Evolutionary conservation across 2,113 vertebrate species (phyloP).

Genomic region (Campylomormyrus tamandua): DNA sequence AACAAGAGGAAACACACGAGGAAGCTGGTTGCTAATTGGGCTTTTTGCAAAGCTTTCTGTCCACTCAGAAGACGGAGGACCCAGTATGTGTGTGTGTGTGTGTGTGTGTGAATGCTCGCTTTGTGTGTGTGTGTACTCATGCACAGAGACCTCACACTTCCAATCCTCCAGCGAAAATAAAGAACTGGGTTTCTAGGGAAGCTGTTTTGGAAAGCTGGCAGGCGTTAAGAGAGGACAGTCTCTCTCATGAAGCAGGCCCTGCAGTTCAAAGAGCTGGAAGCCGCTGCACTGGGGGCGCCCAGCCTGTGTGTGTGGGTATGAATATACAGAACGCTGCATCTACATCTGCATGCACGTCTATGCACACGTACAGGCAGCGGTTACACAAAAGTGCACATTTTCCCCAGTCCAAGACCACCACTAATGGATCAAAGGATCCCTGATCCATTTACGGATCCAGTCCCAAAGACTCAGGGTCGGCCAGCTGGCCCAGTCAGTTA

Average conservation of each 20-base stretch:
- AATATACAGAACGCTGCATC: background rate
- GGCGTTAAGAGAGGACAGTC: constrained; percentile 40
- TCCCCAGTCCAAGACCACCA: background rate
- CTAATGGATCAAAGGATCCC: background rate
- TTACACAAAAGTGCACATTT: background rate
- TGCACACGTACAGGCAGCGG: background rate
- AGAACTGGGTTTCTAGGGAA: constrained; percentile 50
- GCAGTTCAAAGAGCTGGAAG: constrained; percentile 40
- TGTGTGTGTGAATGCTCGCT: background rate
- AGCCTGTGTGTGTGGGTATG: constrained; percentile 14
- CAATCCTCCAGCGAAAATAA: constrained; percentile 34
- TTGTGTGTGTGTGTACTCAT: background rate
- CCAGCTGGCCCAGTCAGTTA: background rate
- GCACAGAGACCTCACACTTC: constrained; percentile 10
- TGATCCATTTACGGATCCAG: background rate
- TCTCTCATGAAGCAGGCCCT: constrained; percentile 41
- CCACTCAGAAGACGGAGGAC: background rate
- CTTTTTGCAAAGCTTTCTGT: background rate
- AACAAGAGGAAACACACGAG: background rate
- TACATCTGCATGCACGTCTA: background rate
- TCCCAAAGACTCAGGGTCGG: background rate
- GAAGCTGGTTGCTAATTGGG: background rate
- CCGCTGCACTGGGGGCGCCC: constrained; percentile 24
- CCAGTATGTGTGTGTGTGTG: background rate
- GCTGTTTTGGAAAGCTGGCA: constrained; percentile 61